Evolutionary conservation across 2,888 invertebrate genomes (phyloP).

Genomic region (Chromoteleia sp.): DNA sequence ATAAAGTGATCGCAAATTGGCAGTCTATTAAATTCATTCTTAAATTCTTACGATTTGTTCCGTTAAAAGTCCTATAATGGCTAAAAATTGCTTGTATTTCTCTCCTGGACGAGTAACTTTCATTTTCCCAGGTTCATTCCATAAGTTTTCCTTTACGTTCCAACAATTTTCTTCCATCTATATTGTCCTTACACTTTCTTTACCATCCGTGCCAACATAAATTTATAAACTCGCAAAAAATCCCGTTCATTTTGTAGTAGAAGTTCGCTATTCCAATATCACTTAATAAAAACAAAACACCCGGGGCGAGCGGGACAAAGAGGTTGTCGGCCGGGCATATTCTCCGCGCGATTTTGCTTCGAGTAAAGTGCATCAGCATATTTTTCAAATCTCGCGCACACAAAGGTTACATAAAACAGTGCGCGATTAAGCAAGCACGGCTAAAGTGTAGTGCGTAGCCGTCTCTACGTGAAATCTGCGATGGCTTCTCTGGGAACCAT

Average conservation of each 20-base stretch:
- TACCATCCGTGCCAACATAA: constrained; percentile 14
- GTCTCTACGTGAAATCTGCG: constrained; percentile 48
- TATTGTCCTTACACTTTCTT: constrained; percentile 9
- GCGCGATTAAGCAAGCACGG: constrained; percentile 49
- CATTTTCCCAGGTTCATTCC: not conserved
- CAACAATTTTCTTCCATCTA: constrained; percentile 4
- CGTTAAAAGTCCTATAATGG: too few relatives aligned
- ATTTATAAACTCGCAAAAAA: constrained; percentile 44
- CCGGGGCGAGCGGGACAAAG: constrained; percentile 7
- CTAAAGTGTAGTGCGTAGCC: constrained; percentile 53
- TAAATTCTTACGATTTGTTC: too few relatives aligned
- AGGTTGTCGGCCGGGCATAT: constrained; percentile 9
- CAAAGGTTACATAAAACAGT: constrained; percentile 54
- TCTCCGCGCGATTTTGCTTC: constrained; percentile 41
- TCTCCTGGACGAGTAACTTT: constrained; percentile 1
- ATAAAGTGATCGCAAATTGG: too few relatives aligned
- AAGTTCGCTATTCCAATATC: constrained; percentile 45
- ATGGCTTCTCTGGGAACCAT: constrained; percentile 59
- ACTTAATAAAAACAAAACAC: constrained; percentile 53
- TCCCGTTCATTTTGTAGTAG: constrained; percentile 31
- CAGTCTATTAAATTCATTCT: too few relatives aligned
- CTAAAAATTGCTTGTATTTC: not conserved
- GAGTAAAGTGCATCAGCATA: constrained; percentile 64
- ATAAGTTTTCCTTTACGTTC: constrained; percentile 14
- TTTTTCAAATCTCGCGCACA: constrained; percentile 60